Evolutionary conservation across 92 coral and sea anemone species (phyloP).

Genomic region (Bergia sp.): DNA sequence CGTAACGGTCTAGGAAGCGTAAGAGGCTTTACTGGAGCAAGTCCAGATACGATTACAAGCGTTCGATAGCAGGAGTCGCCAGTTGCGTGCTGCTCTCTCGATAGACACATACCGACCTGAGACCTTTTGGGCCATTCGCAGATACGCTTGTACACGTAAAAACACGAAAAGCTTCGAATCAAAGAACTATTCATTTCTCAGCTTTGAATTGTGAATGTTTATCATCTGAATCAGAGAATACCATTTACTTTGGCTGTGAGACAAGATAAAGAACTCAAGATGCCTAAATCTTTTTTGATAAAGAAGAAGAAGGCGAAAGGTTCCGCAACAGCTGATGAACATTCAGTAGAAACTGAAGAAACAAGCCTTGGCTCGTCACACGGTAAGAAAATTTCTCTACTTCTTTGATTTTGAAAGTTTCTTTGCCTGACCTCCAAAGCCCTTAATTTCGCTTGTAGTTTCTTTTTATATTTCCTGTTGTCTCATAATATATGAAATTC

Average conservation of each 20-base stretch:
- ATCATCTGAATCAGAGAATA: slow-evolving; percentile 37
- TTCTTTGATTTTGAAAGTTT: slow-evolving; percentile 4
- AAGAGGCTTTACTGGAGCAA: slow-evolving; percentile 50
- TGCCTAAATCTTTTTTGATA: slow-evolving; percentile 90
- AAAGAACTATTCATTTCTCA: slow-evolving; percentile 44
- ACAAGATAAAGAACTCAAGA: slow-evolving; percentile 58
- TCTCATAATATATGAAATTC: slow-evolving; percentile 52
- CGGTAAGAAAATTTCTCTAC: slow-evolving; percentile 30
- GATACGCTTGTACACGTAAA: slow-evolving; percentile 12
- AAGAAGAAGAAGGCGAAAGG: slow-evolving; percentile 77
- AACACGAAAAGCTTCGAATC: slow-evolving; percentile 42
- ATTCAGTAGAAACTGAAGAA: slow-evolving; percentile 10
- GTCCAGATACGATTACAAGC: slow-evolving; percentile 53
- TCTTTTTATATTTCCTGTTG: slow-evolving; percentile 81
- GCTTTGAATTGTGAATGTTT: slow-evolving; percentile 31
- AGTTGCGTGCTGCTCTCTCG: slow-evolving; percentile 35
- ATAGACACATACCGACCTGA: slow-evolving; percentile 42
- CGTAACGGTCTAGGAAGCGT: slow-evolving; percentile 81
- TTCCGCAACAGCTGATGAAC: slow-evolving; percentile 35
- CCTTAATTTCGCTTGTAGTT: slow-evolving; percentile 65
- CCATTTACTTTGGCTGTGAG: slow-evolving; percentile 39
- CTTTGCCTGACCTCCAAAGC: slow-evolving; percentile 77
- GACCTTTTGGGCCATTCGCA: slow-evolving; percentile 43
- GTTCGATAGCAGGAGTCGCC: neutral
- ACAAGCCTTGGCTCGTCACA: slow-evolving; percentile 3